Base-by-base conservation (phyloP, 2,797 vertebrate genomes). In the Tragelaphus eurycerus region DNA sequence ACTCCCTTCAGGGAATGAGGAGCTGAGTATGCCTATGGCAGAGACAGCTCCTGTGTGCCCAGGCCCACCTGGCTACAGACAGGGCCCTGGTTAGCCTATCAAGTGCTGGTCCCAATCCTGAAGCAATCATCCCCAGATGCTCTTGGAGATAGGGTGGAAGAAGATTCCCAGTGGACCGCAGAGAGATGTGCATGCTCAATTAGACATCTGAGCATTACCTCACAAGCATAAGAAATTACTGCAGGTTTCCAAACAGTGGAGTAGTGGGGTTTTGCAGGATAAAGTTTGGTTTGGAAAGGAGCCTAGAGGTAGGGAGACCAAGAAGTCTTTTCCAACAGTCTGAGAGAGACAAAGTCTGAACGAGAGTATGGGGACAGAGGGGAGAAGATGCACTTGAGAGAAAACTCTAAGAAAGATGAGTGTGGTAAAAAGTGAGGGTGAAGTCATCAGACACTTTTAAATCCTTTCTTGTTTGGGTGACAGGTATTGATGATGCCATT, bases 381-480 rank as follows among this genome's bases (percentile, higher is more conserved):
- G 46, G n/a, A 89, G 76, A 94, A 62, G 59, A 85, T 29, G 27
- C 12, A 83, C 3, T 76, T 62, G 34, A 83, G 60, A 95, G 50
- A 76, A 92, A 92, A 85, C 59, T 83, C 57, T 84, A 82, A 95
- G 93, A 85, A 57, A 96, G 83, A 94, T 7, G 7, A 48, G 48
- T 17, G 86, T 97, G 34, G n/a, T 93, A 48, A n/a, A 78, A 87
- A 96, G 60, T 31, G n/a, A 93, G 43, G 27, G 29, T 15, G 6
- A 94, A 57, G 82, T 54, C 84, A 86, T 78, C 38, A 96, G 81
- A 92, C 43, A 54, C 27, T 96, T 87, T 71, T 2, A 87, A 78
- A 78, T 62, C 34, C 7, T n/a, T 86, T 76, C 54, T 88, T 91
- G 60, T 76, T 86, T 76, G 67, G 60, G 50, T 67, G 43, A 90